Conservation (phyloP, 2,888 invertebrate genomes). For the Achlya flavicornis region DNA sequence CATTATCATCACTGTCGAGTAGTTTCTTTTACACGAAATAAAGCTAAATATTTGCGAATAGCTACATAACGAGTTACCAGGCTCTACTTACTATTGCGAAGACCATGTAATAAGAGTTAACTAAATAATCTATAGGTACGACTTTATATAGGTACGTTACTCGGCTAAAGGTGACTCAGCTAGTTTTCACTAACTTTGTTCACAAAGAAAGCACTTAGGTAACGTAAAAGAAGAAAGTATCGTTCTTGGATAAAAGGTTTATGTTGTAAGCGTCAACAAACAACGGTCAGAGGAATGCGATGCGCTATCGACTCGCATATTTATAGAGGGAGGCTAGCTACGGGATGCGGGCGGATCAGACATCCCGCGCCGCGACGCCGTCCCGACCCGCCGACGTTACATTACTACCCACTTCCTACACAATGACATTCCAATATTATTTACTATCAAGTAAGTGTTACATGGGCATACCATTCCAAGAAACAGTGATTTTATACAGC, state of each 20-base stretch:
- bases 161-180: not conserved
- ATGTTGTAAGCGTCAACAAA: slow-evolving; percentile 41
- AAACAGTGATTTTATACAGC: not conserved
- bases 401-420: slow-evolving; percentile 26
- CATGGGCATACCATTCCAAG: not conserved
- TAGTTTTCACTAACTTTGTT: slow-evolving; percentile 2
- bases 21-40: too few relatives aligned
- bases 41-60: too few relatives aligned
- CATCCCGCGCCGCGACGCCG: slow-evolving; percentile 21
- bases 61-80: not conserved
- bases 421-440: slow-evolving; percentile 35
- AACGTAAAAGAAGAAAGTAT: slow-evolving; percentile 10
- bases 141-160: not conserved
- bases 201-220: slow-evolving; percentile 16
- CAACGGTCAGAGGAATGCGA: slow-evolving; percentile 49
- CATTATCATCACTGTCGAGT: not conserved
- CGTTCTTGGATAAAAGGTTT: slow-evolving; percentile 38
- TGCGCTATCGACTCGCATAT: slow-evolving; percentile 65
- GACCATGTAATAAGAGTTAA: not conserved
- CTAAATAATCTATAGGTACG: not conserved
- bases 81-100: not conserved
- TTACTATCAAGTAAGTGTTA: slow-evolving; percentile 2
- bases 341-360: slow-evolving; percentile 43
- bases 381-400: slow-evolving; percentile 3
- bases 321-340: slow-evolving; percentile 54